phyloP scores from a whole-genome alignment of 2,113 vertebrate species.

The Parotia lawesii region DNA sequence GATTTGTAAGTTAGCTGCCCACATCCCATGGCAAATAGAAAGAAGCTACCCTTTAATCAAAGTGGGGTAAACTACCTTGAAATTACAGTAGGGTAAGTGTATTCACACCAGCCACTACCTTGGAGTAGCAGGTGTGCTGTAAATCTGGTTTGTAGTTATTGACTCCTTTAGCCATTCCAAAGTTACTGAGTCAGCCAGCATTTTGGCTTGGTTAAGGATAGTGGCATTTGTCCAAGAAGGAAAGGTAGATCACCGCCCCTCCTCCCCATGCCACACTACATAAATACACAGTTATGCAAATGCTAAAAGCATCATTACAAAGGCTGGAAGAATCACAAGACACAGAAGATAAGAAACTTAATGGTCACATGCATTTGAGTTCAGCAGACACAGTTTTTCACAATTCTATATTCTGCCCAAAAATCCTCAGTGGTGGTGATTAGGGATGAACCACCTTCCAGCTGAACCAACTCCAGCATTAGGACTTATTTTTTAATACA shows the following conservation, averaged over 20 bases:
- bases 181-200: background rate
- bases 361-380: background rate
- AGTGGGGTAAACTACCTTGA: background rate
- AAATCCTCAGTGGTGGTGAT: background rate
- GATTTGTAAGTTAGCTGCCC: background rate
- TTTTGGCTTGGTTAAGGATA: background rate
- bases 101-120: background rate
- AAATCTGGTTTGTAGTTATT: background rate
- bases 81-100: background rate
- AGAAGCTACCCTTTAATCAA: background rate
- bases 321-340: slow-evolving; percentile 10
- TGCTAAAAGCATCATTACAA: background rate
- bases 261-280: background rate
- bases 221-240: background rate
- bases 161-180: background rate
- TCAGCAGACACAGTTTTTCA: background rate
- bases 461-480: background rate
- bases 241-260: background rate
- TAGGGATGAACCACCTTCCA: background rate
- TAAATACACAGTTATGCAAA: background rate
- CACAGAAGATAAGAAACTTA: background rate
- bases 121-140: background rate
- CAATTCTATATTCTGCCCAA: background rate
- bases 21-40: background rate
- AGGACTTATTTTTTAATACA: background rate